Evolutionary conservation across 2,888 invertebrate species (phyloP).

Genomic region (Drosophila nr. fundita): DNA sequence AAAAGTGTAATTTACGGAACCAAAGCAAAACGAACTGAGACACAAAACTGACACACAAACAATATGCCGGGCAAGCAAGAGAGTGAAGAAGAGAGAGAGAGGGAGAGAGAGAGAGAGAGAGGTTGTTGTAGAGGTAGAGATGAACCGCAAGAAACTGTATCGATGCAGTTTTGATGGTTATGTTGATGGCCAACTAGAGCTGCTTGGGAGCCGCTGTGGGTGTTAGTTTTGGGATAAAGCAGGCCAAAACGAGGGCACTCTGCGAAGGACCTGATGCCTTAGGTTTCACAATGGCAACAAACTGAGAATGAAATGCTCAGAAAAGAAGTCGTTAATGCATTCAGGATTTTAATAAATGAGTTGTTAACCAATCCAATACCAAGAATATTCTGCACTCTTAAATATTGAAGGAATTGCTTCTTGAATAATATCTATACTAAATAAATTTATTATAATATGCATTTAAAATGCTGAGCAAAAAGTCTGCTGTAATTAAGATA

Average conservation of each 20-base stretch:
- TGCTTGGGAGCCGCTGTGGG: neutral
- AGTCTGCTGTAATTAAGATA: neutral
- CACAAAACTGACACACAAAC: constrained; percentile 33
- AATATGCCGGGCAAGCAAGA: constrained; percentile 1
- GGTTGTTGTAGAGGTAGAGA: neutral
- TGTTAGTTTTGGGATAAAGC: constrained; percentile 12
- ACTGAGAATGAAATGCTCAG: neutral
- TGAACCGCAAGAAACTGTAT: constrained; percentile 17
- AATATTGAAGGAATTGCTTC: neutral
- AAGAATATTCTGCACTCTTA: neutral
- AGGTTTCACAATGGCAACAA: neutral
- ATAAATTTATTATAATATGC: neutral
- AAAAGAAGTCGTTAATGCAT: neutral
- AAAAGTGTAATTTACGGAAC: constrained; percentile 85
- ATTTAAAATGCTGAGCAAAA: neutral
- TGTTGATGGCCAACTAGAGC: constrained; percentile 14
- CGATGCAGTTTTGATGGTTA: constrained; percentile 36
- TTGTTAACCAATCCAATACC: neutral
- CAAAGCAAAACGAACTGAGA: constrained; percentile 64
- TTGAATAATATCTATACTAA: neutral
- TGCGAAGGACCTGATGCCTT: no score
- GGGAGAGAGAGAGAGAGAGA: constrained; percentile 3
- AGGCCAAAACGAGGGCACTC: constrained; percentile 9
- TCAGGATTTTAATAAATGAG: neutral
- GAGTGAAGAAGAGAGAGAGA: neutral